Conservation (phyloP, 2,113 vertebrate species). For the Neotragus moschatus region DNA sequence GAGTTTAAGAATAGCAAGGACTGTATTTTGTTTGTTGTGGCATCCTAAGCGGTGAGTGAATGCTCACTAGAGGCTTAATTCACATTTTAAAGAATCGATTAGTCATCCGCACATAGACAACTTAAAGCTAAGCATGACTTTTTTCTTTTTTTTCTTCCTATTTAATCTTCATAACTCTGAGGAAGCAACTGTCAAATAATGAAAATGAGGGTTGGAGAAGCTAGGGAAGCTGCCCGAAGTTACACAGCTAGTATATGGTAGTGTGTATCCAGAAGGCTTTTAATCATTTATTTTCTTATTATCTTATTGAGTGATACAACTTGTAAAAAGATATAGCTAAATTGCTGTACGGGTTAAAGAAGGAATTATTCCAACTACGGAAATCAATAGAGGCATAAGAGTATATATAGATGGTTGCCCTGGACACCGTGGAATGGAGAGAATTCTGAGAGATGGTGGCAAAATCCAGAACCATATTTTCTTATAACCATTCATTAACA, state of each 20-base stretch:
- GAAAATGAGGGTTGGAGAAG: neutral
- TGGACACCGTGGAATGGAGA: neutral
- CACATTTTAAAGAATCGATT: neutral
- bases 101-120: neutral
- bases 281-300: neutral
- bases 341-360: neutral
- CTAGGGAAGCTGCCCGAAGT: neutral
- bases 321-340: neutral
- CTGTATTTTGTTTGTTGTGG: neutral
- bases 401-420: neutral
- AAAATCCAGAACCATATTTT: neutral
- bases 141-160: neutral
- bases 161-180: neutral
- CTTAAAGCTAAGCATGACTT: neutral
- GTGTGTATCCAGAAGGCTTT: neutral
- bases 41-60: neutral
- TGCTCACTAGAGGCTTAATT: neutral
- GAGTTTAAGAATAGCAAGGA: neutral
- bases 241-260: neutral
- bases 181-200: neutral
- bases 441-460: neutral
- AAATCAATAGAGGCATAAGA: neutral
- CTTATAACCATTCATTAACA: neutral
- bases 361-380: neutral
- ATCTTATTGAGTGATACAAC: neutral